Conservation (phyloP, 2,888 invertebrate species). For the Mythimna ferrago region DNA sequence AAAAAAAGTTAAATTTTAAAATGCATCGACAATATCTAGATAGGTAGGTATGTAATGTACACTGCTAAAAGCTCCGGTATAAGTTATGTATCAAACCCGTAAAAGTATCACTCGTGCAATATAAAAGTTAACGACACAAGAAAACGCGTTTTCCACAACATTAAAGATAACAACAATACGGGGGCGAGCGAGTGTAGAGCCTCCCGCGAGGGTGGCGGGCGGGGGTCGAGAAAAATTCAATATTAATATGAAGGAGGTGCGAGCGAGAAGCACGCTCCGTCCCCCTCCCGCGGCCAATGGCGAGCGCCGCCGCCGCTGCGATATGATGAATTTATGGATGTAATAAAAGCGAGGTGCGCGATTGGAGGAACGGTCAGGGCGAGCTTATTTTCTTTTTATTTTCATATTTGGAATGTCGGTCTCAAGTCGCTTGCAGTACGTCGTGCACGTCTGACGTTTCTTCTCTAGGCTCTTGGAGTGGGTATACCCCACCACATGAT, state of each 20-base stretch:
- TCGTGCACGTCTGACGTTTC: constrained; percentile 78
- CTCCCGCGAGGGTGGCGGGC: constrained; percentile 89
- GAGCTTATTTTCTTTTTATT: constrained; percentile 91
- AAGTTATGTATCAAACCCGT: constrained; percentile 89
- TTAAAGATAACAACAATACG: constrained; percentile 91
- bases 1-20: background rate
- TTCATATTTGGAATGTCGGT: constrained; percentile 89
- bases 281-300: constrained; percentile 90
- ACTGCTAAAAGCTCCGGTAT: constrained; percentile 71
- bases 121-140: constrained; percentile 91
- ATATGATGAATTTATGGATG: constrained; percentile 96
- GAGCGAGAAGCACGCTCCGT: constrained; percentile 89
- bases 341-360: constrained; percentile 93
- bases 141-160: constrained; percentile 91
- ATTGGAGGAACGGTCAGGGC: constrained; percentile 91
- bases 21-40: background rate
- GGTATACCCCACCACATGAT: constrained; percentile 64
- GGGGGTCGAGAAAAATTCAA: constrained; percentile 94
- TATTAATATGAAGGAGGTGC: constrained; percentile 95
- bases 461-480: constrained; percentile 69
- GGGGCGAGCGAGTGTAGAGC: constrained; percentile 90
- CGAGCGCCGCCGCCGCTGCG: constrained; percentile 88
- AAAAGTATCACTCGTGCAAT: constrained; percentile 91
- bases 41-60: constrained; percentile 32
- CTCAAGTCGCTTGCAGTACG: constrained; percentile 80